These are phyloP conservation scores for Scaptomyza parva DNA, from an alignment of 2,888 invertebrate genomes.

Conservation along the genomic window DNA sequence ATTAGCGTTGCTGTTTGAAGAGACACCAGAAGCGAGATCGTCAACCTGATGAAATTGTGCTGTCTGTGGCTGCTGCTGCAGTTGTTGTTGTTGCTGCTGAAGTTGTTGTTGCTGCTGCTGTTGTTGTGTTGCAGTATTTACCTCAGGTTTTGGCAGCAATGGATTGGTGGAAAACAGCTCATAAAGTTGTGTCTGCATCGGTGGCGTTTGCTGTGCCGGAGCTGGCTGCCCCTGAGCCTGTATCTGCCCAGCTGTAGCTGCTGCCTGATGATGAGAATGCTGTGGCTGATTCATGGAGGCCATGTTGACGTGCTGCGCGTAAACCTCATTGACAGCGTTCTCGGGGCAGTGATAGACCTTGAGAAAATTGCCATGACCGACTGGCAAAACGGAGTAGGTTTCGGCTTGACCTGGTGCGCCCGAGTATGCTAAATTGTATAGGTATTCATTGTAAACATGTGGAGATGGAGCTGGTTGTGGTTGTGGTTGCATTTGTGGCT, in stretches of 20 bases:
- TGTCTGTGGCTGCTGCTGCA: constrained; percentile 19
- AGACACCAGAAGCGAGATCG: constrained; percentile 33
- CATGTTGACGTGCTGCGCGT: constrained; percentile 68
- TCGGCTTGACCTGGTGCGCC: constrained; percentile 74
- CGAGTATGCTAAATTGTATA: constrained; percentile 74
- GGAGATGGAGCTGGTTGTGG: constrained; percentile 51
- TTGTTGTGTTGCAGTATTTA: constrained; percentile 40
- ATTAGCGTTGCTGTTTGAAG: constrained; percentile 70
- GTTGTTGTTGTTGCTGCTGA: constrained; percentile 27
- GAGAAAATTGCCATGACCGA: constrained; percentile 84
- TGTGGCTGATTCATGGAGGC: constrained; percentile 62
- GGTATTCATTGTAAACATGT: constrained; percentile 77
- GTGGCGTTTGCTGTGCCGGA: constrained; percentile 60
- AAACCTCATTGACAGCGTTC: constrained; percentile 63
- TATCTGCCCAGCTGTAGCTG: constrained; percentile 18
- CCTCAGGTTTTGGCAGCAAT: constrained; percentile 75
- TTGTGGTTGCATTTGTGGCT: constrained; percentile 45
- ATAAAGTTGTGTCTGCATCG: constrained; percentile 80
- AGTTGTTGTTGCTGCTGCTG: constrained; percentile 39
- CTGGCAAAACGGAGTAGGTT: constrained; percentile 83
- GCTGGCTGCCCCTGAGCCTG: constrained; percentile 43
- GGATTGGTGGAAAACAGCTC: constrained; percentile 83
- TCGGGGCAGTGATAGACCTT: constrained; percentile 84
- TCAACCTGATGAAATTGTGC: constrained; percentile 53
- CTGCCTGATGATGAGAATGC: constrained; percentile 41